Conservation (phyloP, 2,888 invertebrate species). For the Drosophila prostipennis region DNA sequence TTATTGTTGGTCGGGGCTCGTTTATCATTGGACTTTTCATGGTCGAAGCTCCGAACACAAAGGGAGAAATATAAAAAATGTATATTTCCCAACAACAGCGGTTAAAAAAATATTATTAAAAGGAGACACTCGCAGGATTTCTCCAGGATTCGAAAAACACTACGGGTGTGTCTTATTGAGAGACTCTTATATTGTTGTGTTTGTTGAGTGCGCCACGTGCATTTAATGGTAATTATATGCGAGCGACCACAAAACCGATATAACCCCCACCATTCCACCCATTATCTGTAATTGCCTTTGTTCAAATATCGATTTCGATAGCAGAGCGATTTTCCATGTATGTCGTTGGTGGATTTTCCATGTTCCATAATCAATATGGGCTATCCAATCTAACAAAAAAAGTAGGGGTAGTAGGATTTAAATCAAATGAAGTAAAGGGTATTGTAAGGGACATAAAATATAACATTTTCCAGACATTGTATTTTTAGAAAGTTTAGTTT, state of each 20-base stretch:
- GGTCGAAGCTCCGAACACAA: slow-evolving; percentile 25
- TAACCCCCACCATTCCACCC: slow-evolving; percentile 22
- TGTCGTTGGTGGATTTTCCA: slow-evolving; percentile 11
- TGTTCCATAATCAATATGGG: slow-evolving; percentile 8
- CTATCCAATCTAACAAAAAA: neutral
- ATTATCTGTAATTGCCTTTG: slow-evolving; percentile 74
- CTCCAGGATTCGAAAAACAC: slow-evolving; percentile 2
- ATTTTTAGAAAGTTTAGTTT: neutral
- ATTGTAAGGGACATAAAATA: neutral
- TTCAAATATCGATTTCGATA: slow-evolving; percentile 71
- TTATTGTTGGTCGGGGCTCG: slow-evolving; percentile 33
- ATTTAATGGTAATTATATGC: slow-evolving; percentile 37
- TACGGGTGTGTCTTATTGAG: neutral
- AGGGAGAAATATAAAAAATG: slow-evolving; percentile 14
- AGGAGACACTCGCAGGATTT: slow-evolving; percentile 10
- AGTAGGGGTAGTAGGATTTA: neutral
- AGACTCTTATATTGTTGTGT: neutral
- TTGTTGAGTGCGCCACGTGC: slow-evolving; percentile 18
- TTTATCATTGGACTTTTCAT: slow-evolving; percentile 46
- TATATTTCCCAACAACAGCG: slow-evolving; percentile 3
- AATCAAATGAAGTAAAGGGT: neutral
- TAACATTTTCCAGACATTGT: neutral
- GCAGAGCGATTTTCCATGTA: slow-evolving; percentile 66
- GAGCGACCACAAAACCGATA: slow-evolving; percentile 12
- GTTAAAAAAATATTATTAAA: slow-evolving; percentile 4